These are phyloP conservation scores for Crotalus horridus DNA, from an alignment of 2,113 vertebrate species.

Conservation along the genomic window DNA sequence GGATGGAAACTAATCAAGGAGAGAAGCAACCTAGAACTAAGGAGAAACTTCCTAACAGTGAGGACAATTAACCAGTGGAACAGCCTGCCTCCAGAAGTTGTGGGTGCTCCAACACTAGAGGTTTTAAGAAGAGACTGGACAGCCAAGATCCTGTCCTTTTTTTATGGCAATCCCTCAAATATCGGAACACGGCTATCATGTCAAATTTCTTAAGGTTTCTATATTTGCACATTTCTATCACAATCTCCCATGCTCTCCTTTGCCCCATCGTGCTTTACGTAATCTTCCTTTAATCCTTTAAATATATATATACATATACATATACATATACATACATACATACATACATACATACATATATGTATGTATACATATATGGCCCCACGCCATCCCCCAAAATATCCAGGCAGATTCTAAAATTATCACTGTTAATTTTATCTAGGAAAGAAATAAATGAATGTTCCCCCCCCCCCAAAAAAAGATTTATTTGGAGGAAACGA, in stretches of 20 bases:
- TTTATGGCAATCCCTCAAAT: not conserved
- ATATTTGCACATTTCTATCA: constrained; percentile 50
- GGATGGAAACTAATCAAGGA: not conserved
- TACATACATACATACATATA: no score
- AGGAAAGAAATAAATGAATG: not conserved
- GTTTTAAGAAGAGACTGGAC: no score
- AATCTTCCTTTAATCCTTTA: constrained; percentile 44
- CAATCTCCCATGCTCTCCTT: constrained; percentile 28
- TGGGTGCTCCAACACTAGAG: no score
- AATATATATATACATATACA: not conserved
- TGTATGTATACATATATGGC: no score
- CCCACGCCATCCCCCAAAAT: constrained; percentile 26
- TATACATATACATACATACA: no score
- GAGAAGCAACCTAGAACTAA: not conserved
- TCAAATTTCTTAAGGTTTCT: constrained; percentile 41
- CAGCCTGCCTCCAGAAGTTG: no score
- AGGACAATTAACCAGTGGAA: no score
- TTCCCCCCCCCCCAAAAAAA: not conserved
- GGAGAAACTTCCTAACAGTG: not conserved
- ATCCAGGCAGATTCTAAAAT: constrained; percentile 30
- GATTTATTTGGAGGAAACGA: constrained; percentile 21
- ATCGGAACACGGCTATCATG: not conserved
- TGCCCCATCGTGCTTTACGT: constrained; percentile 53
- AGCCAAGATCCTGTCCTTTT: not conserved
- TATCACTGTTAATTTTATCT: constrained; percentile 19